Conservation (phyloP, 1,140 invertebrate species). For the Spodoptera litura region DNA sequence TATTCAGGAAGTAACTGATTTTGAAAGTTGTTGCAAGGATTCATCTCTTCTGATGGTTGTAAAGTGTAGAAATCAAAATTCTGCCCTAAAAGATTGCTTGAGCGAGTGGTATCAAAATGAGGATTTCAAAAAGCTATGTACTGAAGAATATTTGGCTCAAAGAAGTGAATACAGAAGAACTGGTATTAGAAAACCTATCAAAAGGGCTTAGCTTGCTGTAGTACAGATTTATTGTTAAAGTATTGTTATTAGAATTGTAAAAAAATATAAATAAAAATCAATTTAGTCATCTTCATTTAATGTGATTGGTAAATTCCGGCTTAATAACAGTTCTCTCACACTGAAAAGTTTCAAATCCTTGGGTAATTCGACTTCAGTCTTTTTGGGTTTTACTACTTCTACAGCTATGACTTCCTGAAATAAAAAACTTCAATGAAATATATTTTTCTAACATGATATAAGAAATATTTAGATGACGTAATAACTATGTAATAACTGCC, state of each 20-base stretch:
- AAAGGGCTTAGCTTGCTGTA: constrained; percentile 69
- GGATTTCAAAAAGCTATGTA: constrained; percentile 91
- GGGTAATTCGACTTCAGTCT: constrained; percentile 60
- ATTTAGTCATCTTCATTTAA: constrained; percentile 80
- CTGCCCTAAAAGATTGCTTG: constrained; percentile 90
- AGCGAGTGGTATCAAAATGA: constrained; percentile 92
- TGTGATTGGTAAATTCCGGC: constrained; percentile 76
- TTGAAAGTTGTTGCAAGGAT: constrained; percentile 92
- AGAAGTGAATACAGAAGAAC: constrained; percentile 93
- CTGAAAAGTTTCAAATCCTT: constrained; percentile 71
- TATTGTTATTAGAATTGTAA: constrained; percentile 51
- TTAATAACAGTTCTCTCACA: constrained; percentile 74
- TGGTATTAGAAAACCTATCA: constrained; percentile 89
- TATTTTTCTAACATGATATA: neutral
- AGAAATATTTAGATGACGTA: too few species aligned
- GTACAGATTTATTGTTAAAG: constrained; percentile 55
- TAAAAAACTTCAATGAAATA: constrained; percentile 32
- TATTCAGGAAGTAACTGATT: constrained; percentile 89
- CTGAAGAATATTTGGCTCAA: constrained; percentile 92
- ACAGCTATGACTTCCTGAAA: constrained; percentile 82
- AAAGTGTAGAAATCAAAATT: constrained; percentile 91
- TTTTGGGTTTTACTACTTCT: constrained; percentile 68
- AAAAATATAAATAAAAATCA: constrained; percentile 64
- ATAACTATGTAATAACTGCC: too few species aligned
- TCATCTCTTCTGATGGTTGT: constrained; percentile 89